Percentiles rank a stretch among this genome's conserved stretches.
Conservation (phyloP, 2,113 vertebrate genomes). For the Tupaia chinensis region DNA sequence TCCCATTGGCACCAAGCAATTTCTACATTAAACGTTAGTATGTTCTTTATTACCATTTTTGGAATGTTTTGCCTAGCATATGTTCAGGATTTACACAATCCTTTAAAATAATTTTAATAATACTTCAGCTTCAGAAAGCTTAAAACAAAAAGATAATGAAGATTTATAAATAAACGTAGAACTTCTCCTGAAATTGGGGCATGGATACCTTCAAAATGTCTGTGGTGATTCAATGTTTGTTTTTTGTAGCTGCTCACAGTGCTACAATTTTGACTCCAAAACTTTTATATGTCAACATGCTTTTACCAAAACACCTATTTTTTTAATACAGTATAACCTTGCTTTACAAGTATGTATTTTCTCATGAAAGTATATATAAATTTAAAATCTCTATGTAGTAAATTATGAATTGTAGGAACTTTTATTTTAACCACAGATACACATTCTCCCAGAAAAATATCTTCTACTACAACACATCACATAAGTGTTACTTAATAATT, state of each 20-base stretch:
- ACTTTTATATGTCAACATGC: neutral
- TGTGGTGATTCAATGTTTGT: neutral
- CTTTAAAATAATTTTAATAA: conserved; percentile 52
- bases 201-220: neutral
- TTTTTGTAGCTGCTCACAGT: neutral
- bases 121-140: conserved; percentile 51
- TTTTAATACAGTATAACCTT: neutral
- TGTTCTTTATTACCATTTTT: conserved; percentile 54
- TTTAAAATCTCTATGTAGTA: conserved; percentile 1
- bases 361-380: neutral
- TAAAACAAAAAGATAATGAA: conserved; percentile 44
- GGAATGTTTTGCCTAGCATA: conserved; percentile 39
- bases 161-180: neutral
- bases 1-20: conserved; percentile 62
- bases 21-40: conserved; percentile 53
- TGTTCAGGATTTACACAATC: conserved; percentile 18
- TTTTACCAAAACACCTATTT: conserved; percentile 12
- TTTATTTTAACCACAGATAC: conserved; percentile 55
- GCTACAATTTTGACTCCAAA: conserved; percentile 28
- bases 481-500: conserved; percentile 44
- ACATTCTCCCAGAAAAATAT: conserved; percentile 41
- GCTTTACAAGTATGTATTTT: conserved; percentile 21
- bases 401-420: neutral
- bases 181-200: neutral
- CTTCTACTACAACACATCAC: neutral